phyloP scores from a whole-genome alignment of 2,113 vertebrate species.

The Sylvia atricapilla region DNA sequence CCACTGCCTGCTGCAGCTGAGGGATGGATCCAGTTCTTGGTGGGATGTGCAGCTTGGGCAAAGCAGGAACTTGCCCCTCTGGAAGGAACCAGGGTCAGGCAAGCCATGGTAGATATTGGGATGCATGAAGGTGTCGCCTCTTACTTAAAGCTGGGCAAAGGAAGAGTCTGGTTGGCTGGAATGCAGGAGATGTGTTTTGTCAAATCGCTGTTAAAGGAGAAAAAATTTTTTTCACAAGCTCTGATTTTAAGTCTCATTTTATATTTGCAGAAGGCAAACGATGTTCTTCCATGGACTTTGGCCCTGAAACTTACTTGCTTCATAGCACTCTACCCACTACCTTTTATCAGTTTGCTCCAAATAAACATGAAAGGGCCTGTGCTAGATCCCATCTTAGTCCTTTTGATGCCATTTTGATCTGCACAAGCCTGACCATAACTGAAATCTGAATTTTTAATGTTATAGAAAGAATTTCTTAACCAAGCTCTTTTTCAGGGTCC shows the following conservation, averaged over 20 bases:
- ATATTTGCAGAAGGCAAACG: not conserved
- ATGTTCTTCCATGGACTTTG: not conserved
- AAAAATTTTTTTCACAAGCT: not conserved
- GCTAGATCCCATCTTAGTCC: not conserved
- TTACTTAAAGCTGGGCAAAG: not conserved
- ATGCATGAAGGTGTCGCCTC: accelerated
- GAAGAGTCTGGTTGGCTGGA: not conserved
- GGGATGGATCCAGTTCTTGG: too few relatives aligned
- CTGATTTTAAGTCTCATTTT: not conserved
- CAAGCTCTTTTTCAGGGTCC: not conserved
- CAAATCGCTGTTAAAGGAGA: not conserved
- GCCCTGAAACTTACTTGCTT: not conserved
- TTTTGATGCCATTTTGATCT: not conserved
- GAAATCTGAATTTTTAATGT: not conserved
- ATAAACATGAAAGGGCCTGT: not conserved
- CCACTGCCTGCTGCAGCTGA: not conserved
- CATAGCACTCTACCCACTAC: accelerated
- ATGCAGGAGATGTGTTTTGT: not conserved
- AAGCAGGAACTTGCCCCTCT: not conserved
- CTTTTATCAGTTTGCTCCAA: not conserved
- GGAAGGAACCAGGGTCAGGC: accelerated
- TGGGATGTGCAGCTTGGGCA: not conserved
- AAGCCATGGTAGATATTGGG: accelerated
- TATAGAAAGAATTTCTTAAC: not conserved
- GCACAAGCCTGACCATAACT: not conserved